Percentiles rank a stretch among this genome's conserved stretches.
These are phyloP conservation scores for Ridgeia piscesae DNA, from an alignment of 1,140 invertebrate species.

Conservation along the genomic window DNA sequence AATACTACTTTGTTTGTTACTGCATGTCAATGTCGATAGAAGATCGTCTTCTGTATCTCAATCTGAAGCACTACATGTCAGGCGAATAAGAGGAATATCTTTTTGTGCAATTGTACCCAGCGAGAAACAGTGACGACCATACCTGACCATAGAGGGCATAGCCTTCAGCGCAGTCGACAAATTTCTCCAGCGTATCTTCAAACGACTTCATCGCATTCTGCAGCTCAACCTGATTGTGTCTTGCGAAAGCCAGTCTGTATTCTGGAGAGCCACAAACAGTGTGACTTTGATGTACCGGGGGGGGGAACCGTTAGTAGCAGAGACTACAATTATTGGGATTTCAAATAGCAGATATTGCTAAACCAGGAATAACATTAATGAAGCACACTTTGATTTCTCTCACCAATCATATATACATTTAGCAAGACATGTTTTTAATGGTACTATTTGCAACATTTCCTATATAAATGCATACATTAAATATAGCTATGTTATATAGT, in stretches of 20 bases:
- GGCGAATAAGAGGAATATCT: background rate
- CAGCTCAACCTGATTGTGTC: slow-evolving; percentile 44
- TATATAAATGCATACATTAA: too few species aligned
- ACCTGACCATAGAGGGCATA: slow-evolving; percentile 68
- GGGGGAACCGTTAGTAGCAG: too few species aligned
- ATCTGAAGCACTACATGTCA: background rate
- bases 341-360: too few species aligned
- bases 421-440: too few species aligned
- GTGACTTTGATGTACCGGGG: too few species aligned
- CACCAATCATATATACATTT: too few species aligned
- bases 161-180: slow-evolving; percentile 81
- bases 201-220: slow-evolving; percentile 71
- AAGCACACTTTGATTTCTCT: too few species aligned
- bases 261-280: slow-evolving; percentile 34
- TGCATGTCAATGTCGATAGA: background rate
- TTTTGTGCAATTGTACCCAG: slow-evolving; percentile 67
- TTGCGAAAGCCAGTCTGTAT: slow-evolving; percentile 43
- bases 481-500: too few species aligned
- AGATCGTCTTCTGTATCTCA: background rate
- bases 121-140: slow-evolving; percentile 55
- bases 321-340: too few species aligned
- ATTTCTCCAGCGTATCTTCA: slow-evolving; percentile 73
- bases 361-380: too few species aligned
- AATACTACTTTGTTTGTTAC: too few species aligned
- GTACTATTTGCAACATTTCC: too few species aligned